Base-by-base conservation (phyloP, 2,888 invertebrate genomes). In the Leptinotarsa rubiginosa region DNA sequence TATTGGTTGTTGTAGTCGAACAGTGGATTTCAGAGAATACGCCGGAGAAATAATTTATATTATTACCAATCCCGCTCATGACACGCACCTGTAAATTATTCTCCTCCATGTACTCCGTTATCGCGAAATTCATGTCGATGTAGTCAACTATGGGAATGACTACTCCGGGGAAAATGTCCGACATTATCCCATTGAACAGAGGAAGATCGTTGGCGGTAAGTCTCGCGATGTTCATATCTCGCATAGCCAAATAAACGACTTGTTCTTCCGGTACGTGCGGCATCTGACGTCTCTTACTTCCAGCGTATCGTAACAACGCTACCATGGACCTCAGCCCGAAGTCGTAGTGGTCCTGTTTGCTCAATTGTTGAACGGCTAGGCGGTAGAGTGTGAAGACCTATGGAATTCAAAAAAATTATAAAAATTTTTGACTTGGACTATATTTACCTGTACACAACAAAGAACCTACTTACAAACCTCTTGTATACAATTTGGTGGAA, bases 261-360 rank as follows among this genome's bases (percentile, higher is more conserved):
- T 95, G 94, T 72, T 95, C 94, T 83, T 95, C 95, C 0, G 93
- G 92, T 25, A 94, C 87, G 81, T 91, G 86, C 0, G 92, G 90
- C 81, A 93, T 90, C 50, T 92, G 90, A 7, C 95, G 89, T 78
- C 96, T 90, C 87, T 96, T 96, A 65, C 91, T 90, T 0, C 97
- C 97, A 1, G 96, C 96, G 84, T 96, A 96, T 70, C 96, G 90
- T 62, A 97, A 89, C 66, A 97, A 87, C 0, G 96, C 95, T 0
- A 95, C 96, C 91, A 97, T 94, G 0, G 96, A 95, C 56, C 97
- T 90, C 15, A 97, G 88, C 0, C 96, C 97, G 84, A 97, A 97
- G 87, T 97, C 96, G 85, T 97, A 97, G 87, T 97, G 97, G 83
- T 93, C 93, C 85, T 97, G 96, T 83, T 96, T 95, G 25, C 96